Evolutionary conservation across 2,888 invertebrate genomes (phyloP).

Genomic region (Scelioninae gen. 2): DNA sequence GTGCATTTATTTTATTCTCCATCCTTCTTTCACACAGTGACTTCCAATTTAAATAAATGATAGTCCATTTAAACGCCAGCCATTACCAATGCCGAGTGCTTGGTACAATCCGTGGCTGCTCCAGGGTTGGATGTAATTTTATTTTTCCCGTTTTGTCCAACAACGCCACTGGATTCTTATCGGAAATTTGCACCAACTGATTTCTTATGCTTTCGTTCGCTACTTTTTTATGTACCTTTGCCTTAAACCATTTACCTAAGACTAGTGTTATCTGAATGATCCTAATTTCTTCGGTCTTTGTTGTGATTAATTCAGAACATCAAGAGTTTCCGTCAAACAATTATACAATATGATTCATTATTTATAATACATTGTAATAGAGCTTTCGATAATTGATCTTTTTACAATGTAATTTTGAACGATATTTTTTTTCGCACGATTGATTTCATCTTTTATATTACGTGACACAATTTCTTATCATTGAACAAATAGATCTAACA

Average conservation of each 20-base stretch:
- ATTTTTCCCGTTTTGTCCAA: constrained; percentile 64
- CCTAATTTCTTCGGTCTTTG: background rate
- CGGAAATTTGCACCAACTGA: constrained; percentile 68
- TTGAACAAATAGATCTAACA: no score
- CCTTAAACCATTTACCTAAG: constrained; percentile 18
- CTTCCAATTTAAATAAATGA: constrained; percentile 72
- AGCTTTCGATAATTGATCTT: no score
- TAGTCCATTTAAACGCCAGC: constrained; percentile 69
- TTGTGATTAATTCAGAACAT: no score
- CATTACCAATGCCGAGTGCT: constrained; percentile 68
- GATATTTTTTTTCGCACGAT: no score
- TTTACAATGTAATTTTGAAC: no score
- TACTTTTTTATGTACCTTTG: constrained; percentile 43
- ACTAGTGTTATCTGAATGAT: constrained; percentile 10
- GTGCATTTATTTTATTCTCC: constrained; percentile 31
- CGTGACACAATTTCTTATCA: no score
- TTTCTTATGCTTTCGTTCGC: constrained; percentile 30
- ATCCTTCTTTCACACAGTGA: constrained; percentile 56
- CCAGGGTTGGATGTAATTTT: constrained; percentile 67
- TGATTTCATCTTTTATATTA: no score
- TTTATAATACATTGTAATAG: no score
- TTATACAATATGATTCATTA: no score
- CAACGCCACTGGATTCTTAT: constrained; percentile 68
- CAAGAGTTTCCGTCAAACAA: no score
- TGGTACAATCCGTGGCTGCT: constrained; percentile 60